Conservation (phyloP, 2,113 vertebrate genomes). For the Anseranas semipalmata region DNA sequence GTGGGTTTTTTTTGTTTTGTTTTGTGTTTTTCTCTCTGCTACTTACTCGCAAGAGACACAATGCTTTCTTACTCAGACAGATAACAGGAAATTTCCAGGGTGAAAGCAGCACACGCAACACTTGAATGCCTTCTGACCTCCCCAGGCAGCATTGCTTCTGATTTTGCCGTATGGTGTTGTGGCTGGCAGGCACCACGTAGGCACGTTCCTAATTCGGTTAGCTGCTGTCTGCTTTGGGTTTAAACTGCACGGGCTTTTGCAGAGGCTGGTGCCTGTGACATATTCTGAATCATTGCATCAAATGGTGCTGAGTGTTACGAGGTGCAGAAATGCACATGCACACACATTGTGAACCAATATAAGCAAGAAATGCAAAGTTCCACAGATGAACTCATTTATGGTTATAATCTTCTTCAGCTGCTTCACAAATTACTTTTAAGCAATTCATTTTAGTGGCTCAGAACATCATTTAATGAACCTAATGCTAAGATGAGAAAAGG, state of each 20-base stretch:
- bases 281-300: not conserved
- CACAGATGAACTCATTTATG: not conserved
- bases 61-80: not conserved
- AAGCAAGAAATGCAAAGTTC: not conserved
- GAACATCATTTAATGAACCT: not conserved
- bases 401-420: not conserved
- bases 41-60: not conserved
- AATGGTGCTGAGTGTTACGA: not conserved
- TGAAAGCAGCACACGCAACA: not conserved
- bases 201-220: fast-evolving
- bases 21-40: not conserved
- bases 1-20: not conserved
- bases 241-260: not conserved
- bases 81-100: not conserved
- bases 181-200: fast-evolving
- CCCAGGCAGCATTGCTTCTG: fast-evolving
- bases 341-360: fast-evolving
- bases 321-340: fast-evolving
- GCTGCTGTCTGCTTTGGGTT: fast-evolving
- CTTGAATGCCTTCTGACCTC: not conserved
- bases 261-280: not conserved
- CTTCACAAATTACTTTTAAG: slow-evolving; percentile 12
- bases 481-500: slow-evolving; percentile 1
- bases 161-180: not conserved
- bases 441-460: slow-evolving; percentile 12